Percentiles rank a stretch among this genome's conserved stretches.
Evolutionary conservation across 2,113 vertebrate species (phyloP).

Genomic region (Lanius collurio): DNA sequence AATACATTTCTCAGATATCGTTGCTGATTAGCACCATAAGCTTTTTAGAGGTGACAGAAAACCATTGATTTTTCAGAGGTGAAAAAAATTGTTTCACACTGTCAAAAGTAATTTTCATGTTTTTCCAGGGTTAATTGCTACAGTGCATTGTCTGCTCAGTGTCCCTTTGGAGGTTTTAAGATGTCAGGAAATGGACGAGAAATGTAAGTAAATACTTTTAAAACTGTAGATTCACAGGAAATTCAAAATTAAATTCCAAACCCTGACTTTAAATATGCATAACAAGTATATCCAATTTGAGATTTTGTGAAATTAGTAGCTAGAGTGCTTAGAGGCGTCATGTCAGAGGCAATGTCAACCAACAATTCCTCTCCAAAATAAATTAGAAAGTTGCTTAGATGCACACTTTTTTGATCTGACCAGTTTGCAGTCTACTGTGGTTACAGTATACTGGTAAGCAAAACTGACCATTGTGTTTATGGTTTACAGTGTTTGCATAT

Average conservation of each 20-base stretch:
- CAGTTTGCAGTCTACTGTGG: accelerated
- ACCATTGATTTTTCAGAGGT: background rate
- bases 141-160: conserved; percentile 75
- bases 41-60: background rate
- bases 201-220: conserved; percentile 76
- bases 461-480: background rate
- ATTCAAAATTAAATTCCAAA: background rate
- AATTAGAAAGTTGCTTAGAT: background rate
- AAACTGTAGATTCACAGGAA: background rate
- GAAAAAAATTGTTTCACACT: background rate
- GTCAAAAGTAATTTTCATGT: background rate
- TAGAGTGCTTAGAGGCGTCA: background rate
- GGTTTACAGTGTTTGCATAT: background rate
- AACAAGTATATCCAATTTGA: background rate
- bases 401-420: background rate
- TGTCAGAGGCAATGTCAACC: background rate
- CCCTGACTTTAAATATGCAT: background rate
- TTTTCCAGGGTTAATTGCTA: conserved; percentile 88
- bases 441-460: background rate
- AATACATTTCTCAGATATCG: background rate
- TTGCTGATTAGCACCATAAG: background rate
- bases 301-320: background rate
- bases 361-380: background rate
- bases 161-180: conserved; percentile 89
- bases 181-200: conserved; percentile 93